These are phyloP conservation scores for Bradynema listronoti DNA, from an alignment of 1,140 invertebrate species.

Conservation along the genomic window DNA sequence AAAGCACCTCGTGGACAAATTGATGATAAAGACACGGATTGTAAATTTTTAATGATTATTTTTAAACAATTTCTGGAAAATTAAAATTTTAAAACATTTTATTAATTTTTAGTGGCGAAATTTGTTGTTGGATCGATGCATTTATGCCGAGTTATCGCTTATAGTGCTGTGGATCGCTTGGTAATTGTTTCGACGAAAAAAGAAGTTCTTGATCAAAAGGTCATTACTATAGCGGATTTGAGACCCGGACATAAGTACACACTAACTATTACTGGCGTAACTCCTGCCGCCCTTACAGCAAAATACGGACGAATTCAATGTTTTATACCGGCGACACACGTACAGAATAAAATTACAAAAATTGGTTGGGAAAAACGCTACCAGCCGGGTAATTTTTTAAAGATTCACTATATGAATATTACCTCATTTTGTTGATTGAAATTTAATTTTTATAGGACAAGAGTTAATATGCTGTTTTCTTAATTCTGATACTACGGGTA, in stretches of 20 bases:
- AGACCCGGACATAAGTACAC: constrained; percentile 36
- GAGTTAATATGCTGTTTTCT: constrained; percentile 43
- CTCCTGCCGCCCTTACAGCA: constrained; percentile 31
- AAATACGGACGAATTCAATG: constrained; percentile 33
- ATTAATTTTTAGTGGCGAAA: constrained; percentile 36
- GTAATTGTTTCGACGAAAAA: constrained; percentile 45
- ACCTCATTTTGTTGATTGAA: neutral
- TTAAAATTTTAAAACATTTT: too few species aligned
- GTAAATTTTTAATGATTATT: constrained; percentile 14
- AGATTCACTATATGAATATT: too few species aligned
- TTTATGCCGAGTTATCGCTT: constrained; percentile 40
- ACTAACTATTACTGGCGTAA: constrained; percentile 25
- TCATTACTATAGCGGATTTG: constrained; percentile 28
- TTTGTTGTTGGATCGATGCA: constrained; percentile 41
- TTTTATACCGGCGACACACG: constrained; percentile 35
- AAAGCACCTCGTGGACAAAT: constrained; percentile 33
- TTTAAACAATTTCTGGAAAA: neutral
- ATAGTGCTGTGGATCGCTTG: constrained; percentile 35
- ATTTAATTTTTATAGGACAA: constrained; percentile 34
- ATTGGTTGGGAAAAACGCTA: constrained; percentile 36
- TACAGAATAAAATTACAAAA: constrained; percentile 29
- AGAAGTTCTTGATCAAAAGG: constrained; percentile 37
- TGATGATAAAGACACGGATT: constrained; percentile 30
- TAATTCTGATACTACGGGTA: constrained; percentile 21
- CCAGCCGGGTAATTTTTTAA: constrained; percentile 24